Percentiles rank a stretch among this genome's conserved stretches.
phyloP scores from a whole-genome alignment of 2,888 invertebrate species.

The Apotomis capreana region DNA sequence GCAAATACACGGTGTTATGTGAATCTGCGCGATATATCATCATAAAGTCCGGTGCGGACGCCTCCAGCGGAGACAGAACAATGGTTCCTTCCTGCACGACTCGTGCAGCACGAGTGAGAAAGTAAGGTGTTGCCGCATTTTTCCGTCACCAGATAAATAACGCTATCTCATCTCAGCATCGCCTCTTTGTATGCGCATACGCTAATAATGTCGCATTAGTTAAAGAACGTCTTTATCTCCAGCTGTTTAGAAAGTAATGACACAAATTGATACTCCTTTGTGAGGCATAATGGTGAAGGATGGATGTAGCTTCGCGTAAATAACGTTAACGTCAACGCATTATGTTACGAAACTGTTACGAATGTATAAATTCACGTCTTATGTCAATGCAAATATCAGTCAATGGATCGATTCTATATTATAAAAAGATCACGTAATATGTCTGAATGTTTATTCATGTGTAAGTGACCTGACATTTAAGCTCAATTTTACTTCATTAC shows the following conservation, averaged over 20 bases:
- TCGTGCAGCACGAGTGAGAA: conserved; percentile 53
- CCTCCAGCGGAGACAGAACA: conserved; percentile 61
- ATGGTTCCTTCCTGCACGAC: conserved; percentile 59
- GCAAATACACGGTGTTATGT: conserved; percentile 58
- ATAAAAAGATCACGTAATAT: neutral
- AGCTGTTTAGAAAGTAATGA: conserved; percentile 54
- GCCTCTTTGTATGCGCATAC: conserved; percentile 62
- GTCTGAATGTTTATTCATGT: conserved; percentile 5
- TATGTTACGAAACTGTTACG: conserved; percentile 37
- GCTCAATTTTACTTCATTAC: conserved; percentile 16
- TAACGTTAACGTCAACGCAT: conserved; percentile 38
- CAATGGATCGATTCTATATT: conserved; percentile 6
- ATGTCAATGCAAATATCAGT: conserved; percentile 28
- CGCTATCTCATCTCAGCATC: conserved; percentile 57
- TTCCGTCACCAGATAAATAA: conserved; percentile 64
- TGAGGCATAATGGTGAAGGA: conserved; percentile 38
- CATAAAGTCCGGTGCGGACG: conserved; percentile 54
- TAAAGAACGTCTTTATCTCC: conserved; percentile 53
- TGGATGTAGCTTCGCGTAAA: conserved; percentile 39
- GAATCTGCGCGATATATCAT: conserved; percentile 51
- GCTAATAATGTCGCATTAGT: conserved; percentile 55
- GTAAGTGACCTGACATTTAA: neutral
- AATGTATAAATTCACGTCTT: conserved; percentile 33
- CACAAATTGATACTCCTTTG: conserved; percentile 43
- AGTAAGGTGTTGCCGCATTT: conserved; percentile 52